Percentiles rank a stretch among this genome's conserved stretches.
Conservation (phyloP, 2,797 vertebrate genomes). For the Steatocranus sp. region DNA sequence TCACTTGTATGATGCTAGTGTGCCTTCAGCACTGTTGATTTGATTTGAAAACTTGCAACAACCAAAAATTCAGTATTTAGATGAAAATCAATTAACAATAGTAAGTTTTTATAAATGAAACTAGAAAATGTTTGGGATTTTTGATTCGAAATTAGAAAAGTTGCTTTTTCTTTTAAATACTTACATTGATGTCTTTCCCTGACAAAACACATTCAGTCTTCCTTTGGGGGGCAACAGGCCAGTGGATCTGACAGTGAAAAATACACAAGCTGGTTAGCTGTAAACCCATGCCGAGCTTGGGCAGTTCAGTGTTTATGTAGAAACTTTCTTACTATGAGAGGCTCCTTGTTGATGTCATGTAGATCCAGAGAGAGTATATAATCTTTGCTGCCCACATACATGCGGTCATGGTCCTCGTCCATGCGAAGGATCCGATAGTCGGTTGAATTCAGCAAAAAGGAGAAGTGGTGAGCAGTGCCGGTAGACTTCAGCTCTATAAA, state of each 20-base stretch:
- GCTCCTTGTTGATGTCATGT: slow-evolving; percentile 98
- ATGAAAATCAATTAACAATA: background rate
- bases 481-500: slow-evolving; percentile 89
- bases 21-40: background rate
- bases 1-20: background rate
- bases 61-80: background rate
- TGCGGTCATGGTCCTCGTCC: slow-evolving; percentile 98
- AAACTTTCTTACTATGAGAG: slow-evolving; percentile 89
- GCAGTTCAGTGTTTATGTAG: background rate
- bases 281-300: background rate
- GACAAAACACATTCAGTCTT: slow-evolving; percentile 94
- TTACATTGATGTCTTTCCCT: slow-evolving; percentile 95
- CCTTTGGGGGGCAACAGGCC: slow-evolving; percentile 91
- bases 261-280: slow-evolving; percentile 4
- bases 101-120: background rate
- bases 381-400: slow-evolving; percentile 99
- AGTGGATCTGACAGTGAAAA: slow-evolving; percentile 85
- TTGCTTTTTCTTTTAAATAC: slow-evolving; percentile 33
- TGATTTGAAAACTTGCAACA: background rate
- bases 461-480: slow-evolving; percentile 94
- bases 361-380: slow-evolving; percentile 95
- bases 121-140: background rate
- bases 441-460: slow-evolving; percentile 94
- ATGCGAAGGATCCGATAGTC: slow-evolving; percentile 97
- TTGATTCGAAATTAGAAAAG: too few relatives aligned